A percentile compares a stretch with the other conserved stretches of the same genome.
These are phyloP conservation scores for Bradypus variegatus DNA, from an alignment of 2,797 vertebrate genomes.

Conservation along the genomic window DNA sequence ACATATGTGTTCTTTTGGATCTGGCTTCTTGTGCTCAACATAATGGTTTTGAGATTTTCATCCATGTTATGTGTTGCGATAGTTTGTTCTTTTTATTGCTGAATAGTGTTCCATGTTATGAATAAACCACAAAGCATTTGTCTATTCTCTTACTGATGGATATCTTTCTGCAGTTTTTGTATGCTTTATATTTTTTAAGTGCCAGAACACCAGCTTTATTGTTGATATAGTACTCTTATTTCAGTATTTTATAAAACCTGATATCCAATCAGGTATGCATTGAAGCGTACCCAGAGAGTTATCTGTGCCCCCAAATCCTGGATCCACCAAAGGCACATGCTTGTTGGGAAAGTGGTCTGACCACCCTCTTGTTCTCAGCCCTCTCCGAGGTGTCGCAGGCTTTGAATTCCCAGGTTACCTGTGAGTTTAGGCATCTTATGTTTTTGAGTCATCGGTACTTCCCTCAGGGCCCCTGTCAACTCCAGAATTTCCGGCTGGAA, in stretches of 20 bases:
- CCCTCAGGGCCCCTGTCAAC: not conserved
- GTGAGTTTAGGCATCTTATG: not conserved
- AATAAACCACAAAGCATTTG: not conserved
- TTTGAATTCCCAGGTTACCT: not conserved
- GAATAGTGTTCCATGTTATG: not conserved
- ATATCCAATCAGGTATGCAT: not conserved
- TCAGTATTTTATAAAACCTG: not conserved
- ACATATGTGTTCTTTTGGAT: not conserved
- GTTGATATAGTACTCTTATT: not conserved
- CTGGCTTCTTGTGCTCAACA: not conserved
- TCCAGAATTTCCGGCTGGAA: not conserved
- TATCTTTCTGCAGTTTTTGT: not conserved
- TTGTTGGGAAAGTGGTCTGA: too few relatives aligned
- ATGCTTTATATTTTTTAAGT: not conserved
- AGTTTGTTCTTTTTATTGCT: not conserved
- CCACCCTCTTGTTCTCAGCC: not conserved
- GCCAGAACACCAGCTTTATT: not conserved
- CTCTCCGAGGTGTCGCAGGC: not conserved
- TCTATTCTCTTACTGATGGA: not conserved
- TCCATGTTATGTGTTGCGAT: accelerated
- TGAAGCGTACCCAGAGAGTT: not conserved
- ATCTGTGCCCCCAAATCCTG: not conserved
- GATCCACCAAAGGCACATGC: not conserved
- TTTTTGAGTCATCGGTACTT: not conserved
- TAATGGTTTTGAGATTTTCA: not conserved